A percentile compares a stretch with the other conserved stretches of the same genome.
These are phyloP conservation scores for Priocnemis perturbator DNA, from an alignment of 2,888 invertebrate genomes.

Conservation along the genomic window DNA sequence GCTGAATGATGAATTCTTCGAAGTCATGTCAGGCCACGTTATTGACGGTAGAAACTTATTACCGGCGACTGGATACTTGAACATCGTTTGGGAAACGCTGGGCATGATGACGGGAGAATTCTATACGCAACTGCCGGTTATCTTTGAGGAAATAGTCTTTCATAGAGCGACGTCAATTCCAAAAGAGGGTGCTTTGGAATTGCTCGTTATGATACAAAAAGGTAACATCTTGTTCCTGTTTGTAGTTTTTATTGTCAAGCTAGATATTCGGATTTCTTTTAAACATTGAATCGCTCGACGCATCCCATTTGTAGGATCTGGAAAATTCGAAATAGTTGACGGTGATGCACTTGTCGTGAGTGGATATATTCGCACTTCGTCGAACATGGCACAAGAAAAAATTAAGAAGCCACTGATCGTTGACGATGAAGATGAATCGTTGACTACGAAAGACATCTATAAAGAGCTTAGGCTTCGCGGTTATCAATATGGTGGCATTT, in stretches of 20 bases:
- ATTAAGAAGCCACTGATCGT: constrained; percentile 57
- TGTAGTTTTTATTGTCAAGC: neutral
- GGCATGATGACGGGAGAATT: constrained; percentile 69
- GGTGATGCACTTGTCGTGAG: constrained; percentile 83
- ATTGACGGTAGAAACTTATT: constrained; percentile 80
- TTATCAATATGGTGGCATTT: constrained; percentile 77
- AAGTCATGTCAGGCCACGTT: constrained; percentile 76
- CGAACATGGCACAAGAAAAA: constrained; percentile 69
- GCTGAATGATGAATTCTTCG: constrained; percentile 66
- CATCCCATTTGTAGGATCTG: constrained; percentile 67
- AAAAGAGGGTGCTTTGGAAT: constrained; percentile 69
- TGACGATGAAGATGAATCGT: constrained; percentile 54
- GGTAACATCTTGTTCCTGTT: constrained; percentile 37
- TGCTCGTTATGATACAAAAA: constrained; percentile 68
- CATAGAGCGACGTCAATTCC: constrained; percentile 79
- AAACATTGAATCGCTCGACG: constrained; percentile 3
- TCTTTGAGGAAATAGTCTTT: constrained; percentile 75
- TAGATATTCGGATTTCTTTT: no score
- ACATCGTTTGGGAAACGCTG: constrained; percentile 74
- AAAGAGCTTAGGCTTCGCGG: constrained; percentile 77
- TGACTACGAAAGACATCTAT: constrained; percentile 72
- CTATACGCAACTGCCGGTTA: constrained; percentile 73
- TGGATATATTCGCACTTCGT: constrained; percentile 81
- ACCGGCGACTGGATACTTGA: constrained; percentile 79
- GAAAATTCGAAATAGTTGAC: constrained; percentile 80